A percentile compares a stretch with the other conserved stretches of the same genome.
phyloP scores from a whole-genome alignment of 2,888 invertebrate genomes.

The Tinea trinotella region DNA sequence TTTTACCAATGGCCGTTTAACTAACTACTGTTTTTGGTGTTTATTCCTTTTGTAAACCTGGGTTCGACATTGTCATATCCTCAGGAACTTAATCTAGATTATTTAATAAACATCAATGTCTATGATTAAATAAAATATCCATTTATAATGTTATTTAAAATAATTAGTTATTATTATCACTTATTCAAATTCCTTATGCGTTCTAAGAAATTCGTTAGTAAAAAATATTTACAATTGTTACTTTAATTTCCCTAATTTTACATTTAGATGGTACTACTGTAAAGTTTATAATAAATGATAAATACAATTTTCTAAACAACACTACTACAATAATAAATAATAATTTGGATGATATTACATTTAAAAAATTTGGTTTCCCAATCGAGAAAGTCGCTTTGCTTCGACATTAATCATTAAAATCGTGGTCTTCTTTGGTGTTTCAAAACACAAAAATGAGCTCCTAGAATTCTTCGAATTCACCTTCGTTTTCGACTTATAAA shows the following conservation, averaged over 20 bases:
- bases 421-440: constrained; percentile 16
- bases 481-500: constrained; percentile 16
- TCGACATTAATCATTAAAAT: constrained; percentile 2
- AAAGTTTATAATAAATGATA: background rate
- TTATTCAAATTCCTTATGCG: constrained; percentile 49
- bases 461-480: constrained; percentile 25
- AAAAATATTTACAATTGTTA: background rate
- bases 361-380: background rate
- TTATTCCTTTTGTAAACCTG: constrained; percentile 61
- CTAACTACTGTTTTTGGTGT: constrained; percentile 69
- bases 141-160: constrained; percentile 13
- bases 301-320: background rate
- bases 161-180: constrained; percentile 4
- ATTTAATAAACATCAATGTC: constrained; percentile 23
- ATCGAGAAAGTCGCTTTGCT: background rate
- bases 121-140: constrained; percentile 8
- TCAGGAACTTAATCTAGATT: constrained; percentile 57
- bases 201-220: constrained; percentile 22
- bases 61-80: constrained; percentile 56
- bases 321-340: background rate
- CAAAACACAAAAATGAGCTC: constrained; percentile 13
- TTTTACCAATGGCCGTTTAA: constrained; percentile 24
- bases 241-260: background rate
- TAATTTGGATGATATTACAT: background rate
- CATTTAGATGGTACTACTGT: no score